A percentile compares a stretch with the other conserved stretches of the same genome.
These are phyloP conservation scores for Metaphire vulgaris DNA, from an alignment of 1,140 invertebrate species.

Conservation along the genomic window DNA sequence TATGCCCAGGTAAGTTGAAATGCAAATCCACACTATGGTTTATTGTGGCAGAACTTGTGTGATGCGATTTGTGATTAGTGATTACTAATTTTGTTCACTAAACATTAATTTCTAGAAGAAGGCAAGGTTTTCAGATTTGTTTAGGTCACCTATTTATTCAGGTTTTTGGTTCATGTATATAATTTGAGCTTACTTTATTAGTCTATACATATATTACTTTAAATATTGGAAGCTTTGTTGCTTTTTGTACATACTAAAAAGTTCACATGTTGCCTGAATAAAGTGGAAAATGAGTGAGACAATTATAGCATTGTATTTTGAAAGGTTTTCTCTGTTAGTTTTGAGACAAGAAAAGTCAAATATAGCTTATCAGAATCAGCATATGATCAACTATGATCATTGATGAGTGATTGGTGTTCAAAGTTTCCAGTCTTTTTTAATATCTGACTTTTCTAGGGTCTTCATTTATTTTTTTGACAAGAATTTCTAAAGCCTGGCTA, in stretches of 20 bases:
- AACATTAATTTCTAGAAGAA: conserved; percentile 48
- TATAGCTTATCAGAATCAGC: too few relatives aligned
- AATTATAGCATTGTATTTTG: neutral
- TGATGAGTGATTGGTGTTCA: neutral
- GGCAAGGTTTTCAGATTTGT: neutral
- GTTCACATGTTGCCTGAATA: neutral
- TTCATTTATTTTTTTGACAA: too few relatives aligned
- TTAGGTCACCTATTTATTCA: neutral
- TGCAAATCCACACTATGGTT: neutral
- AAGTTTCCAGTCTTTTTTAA: neutral
- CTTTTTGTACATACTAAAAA: neutral
- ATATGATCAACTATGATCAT: too few relatives aligned
- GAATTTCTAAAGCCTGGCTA: too few relatives aligned
- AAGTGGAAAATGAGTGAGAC: neutral
- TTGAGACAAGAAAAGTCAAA: too few relatives aligned
- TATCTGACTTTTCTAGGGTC: too few relatives aligned
- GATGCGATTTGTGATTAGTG: neutral
- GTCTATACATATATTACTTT: neutral
- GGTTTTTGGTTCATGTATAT: too few relatives aligned
- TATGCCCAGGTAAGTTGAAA: conserved; percentile 58
- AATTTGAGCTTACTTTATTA: too few relatives aligned
- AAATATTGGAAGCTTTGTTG: neutral
- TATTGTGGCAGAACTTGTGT: neutral
- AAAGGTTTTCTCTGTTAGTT: neutral
- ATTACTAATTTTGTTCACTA: conserved; percentile 36